Evolutionary conservation across 1,140 invertebrate genomes (phyloP), one percentile per base, ranked within the genome.

Genomic region (Conopomorpha cramerella): DNA sequence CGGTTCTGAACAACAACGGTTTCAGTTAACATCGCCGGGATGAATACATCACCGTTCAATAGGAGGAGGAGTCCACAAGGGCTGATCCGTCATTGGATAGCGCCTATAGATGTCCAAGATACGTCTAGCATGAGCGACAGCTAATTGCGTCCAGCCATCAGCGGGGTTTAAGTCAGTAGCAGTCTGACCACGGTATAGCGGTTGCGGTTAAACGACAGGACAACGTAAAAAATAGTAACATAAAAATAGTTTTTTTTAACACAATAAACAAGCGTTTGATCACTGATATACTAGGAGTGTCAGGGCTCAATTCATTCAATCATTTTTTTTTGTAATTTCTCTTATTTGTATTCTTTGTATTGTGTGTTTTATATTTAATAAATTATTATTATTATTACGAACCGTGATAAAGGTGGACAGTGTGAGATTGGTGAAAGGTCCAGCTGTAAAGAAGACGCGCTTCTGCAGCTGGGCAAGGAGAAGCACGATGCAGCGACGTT

Each of bases 341-440:
- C n/a, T n/a, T n/a, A n/a, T n/a, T n/a, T n/a, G 19, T 26, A 29
- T 29, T 38, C 35, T 14, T 41, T 33, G 34, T 31, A 33, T 25
- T 25, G 3, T 32, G 8, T 27, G 1, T 33, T 13, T 13, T 12
- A 23, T 28, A 11, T n/a, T n/a, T 19, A 16, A 3, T 28, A 10
- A 11, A 30, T 11, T 16, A 36, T 34, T 34, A 14, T 12, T 8
- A 23, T 27, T 36, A 34, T 26, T 31, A 36, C 34, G 25, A 37
- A 47, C 66, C 34, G 51, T 45, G 8, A 73, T 35, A 43, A 70
- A 73, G 3, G 68, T 68, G 0, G 64, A 43, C 2, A 73, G 30
- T 0, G 65, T 66, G 3, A 73, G 46, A 8, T 56, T 38, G 12
- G 54, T 57, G 39, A 73, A 73, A 0, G 68, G 68, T 2, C 68